Conservation (phyloP, 2,113 vertebrate genomes). For the Acrocephalus arundinaceus region DNA sequence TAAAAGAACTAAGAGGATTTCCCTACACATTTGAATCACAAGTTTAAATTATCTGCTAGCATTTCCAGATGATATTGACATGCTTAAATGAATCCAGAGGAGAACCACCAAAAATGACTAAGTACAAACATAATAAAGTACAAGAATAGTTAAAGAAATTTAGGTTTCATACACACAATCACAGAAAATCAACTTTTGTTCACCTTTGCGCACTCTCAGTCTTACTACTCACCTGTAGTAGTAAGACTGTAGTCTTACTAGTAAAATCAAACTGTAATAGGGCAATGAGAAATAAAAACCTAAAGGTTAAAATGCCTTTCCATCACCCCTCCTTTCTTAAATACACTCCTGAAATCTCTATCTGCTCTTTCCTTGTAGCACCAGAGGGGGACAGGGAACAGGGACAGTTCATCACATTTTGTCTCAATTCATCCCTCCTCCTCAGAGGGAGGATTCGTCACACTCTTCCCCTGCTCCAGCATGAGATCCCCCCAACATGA, state of each 20-base stretch:
- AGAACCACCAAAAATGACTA: not conserved
- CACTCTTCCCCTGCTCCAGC: not conserved
- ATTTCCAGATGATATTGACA: not conserved
- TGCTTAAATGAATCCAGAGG: not conserved
- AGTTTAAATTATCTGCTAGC: not conserved
- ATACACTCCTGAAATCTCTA: not conserved
- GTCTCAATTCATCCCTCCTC: not conserved
- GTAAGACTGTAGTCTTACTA: no score
- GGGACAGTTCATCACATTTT: not conserved
- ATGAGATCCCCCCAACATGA: not conserved
- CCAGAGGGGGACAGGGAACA: not conserved
- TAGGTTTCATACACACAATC: not conserved
- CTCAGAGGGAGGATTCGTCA: fast-evolving
- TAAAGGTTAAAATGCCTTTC: not conserved
- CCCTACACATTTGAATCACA: not conserved
- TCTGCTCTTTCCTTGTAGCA: fast-evolving
- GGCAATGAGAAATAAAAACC: not conserved
- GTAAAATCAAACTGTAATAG: not conserved
- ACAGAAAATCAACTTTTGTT: not conserved
- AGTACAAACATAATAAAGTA: not conserved
- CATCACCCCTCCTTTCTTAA: not conserved
- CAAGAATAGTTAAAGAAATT: not conserved
- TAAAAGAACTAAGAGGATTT: not conserved
- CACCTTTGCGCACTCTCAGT: not conserved
- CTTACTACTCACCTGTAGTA: not conserved